These are phyloP conservation scores for Phylloscopus collybita DNA, from an alignment of 2,797 vertebrate genomes.

Conservation along the genomic window DNA sequence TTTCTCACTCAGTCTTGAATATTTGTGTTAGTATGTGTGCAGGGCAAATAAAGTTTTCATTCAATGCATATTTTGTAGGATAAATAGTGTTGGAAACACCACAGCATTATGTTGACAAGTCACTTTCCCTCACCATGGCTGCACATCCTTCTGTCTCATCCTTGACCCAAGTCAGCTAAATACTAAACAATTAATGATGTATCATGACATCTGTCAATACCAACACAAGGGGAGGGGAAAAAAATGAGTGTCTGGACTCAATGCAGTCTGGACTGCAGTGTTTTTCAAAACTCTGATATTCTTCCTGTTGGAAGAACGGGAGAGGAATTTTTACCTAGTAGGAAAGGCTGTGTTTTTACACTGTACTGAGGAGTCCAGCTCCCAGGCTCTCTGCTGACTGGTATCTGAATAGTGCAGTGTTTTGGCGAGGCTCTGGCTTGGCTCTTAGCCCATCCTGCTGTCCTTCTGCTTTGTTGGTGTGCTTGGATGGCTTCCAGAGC, in stretches of 20 bases:
- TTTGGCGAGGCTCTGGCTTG: neutral
- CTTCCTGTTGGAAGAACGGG: neutral
- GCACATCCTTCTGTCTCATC: neutral
- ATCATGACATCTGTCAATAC: neutral
- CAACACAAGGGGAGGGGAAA: neutral
- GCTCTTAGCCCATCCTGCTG: neutral
- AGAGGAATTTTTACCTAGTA: neutral
- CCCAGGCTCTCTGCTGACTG: neutral
- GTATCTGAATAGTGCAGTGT: slow-evolving; percentile 14
- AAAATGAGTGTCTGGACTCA: neutral
- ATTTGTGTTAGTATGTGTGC: neutral
- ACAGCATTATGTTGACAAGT: neutral
- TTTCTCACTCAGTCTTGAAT: neutral
- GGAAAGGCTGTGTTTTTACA: neutral
- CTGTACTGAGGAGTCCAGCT: neutral
- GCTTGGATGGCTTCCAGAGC: slow-evolving; percentile 17
- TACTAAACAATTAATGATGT: neutral
- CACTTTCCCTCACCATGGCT: neutral
- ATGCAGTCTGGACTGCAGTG: neutral
- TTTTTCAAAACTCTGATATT: neutral
- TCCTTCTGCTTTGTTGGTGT: neutral
- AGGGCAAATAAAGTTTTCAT: neutral
- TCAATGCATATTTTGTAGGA: neutral
- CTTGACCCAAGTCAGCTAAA: neutral
- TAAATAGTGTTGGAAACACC: neutral